Evolutionary conservation across 2,797 vertebrate genomes (phyloP), one percentile per base, ranked within the genome.

Genomic region (Hypotaenidia okinawae): DNA sequence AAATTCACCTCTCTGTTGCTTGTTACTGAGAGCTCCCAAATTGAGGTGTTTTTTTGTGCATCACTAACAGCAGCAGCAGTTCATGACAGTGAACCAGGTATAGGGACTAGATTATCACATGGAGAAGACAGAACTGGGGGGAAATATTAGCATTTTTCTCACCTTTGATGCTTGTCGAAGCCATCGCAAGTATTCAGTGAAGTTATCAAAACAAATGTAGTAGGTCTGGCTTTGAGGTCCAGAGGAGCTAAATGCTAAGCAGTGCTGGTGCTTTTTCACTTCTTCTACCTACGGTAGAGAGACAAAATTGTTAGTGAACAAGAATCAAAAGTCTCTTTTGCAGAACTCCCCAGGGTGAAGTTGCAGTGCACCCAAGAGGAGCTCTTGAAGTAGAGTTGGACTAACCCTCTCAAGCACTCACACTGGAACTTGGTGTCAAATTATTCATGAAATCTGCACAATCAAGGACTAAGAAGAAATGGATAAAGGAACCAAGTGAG

Each of bases 141-240:
- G 51, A 88, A 32, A 3, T 37, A 5, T 28, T 9, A 35, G 16
- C 13, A 16, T 33, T 59, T 1, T 19, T 63, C 97, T 97, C 96
- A 98, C 99, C 99, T 99, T 99, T 86, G 99, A 98, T 64, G 99
- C 99, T 64, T 99, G 99, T 92, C 99, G 97, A 95, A 99, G 98
- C 99, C 99, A 99, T 84, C 99, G 98, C 96, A 99, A 98, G 97
- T 99, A 99, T 94, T 99, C 99, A 17, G 99, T 99, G 98, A 99
- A 99, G 93, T 98, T 99, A 97, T 99, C 99, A 7, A 99, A 99
- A 97, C 99, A 99, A 97, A 99, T 98, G 96, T 99, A 99, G 98
- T 99, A 99, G 69, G 98, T 99, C 98, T 99, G 99, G 98, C 99
- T 99, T 96, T 99, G 99, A 95, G 99, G 99, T 57, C 99, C 99